phyloP scores from a whole-genome alignment of 1,140 invertebrate genomes.

The Lucilia cuprina region DNA sequence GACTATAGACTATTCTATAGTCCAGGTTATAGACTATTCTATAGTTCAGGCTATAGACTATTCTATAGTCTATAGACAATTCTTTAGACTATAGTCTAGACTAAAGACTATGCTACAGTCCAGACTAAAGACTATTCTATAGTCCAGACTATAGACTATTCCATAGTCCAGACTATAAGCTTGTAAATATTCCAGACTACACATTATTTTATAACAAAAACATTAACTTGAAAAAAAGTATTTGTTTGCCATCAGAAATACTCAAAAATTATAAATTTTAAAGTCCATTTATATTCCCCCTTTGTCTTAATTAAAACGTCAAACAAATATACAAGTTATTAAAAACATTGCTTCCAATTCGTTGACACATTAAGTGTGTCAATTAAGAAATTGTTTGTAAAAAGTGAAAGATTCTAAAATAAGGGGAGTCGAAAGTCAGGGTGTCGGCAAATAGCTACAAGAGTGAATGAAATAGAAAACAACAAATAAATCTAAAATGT shows the following conservation, averaged over 20 bases:
- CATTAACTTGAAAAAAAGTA: too few relatives aligned
- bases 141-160: too few relatives aligned
- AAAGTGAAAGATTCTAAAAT: not conserved
- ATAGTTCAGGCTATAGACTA: too few relatives aligned
- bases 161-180: too few relatives aligned
- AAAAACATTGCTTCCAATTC: not conserved
- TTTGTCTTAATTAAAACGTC: not conserved
- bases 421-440: not conserved
- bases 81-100: too few relatives aligned
- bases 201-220: too few relatives aligned
- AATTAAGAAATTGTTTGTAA: not conserved
- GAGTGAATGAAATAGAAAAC: not conserved
- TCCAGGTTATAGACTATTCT: too few relatives aligned
- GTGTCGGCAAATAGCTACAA: not conserved
- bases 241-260: not conserved
- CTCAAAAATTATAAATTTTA: not conserved
- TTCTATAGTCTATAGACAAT: too few relatives aligned
- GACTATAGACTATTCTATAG: too few relatives aligned
- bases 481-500: not conserved
- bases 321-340: not conserved
- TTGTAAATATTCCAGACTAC: too few relatives aligned
- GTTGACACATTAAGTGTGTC: conserved; percentile 14
- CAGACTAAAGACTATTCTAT: too few relatives aligned
- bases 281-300: not conserved
- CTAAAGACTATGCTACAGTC: too few relatives aligned